phyloP scores from a whole-genome alignment of 2,113 vertebrate genomes.

The Gracilinanus agilis region DNA sequence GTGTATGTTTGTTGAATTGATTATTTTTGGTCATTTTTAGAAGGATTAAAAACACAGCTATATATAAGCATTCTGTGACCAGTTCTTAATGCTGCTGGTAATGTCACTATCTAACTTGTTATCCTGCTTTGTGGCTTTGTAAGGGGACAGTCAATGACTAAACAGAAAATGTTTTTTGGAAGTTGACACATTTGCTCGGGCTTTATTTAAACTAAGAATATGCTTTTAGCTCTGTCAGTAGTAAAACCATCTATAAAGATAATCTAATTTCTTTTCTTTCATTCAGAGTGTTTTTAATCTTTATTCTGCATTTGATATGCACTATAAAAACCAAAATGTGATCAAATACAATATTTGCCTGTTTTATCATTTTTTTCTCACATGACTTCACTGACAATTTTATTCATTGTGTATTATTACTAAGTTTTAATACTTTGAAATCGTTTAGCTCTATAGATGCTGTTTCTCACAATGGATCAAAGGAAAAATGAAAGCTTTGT shows the following conservation, averaged over 20 bases:
- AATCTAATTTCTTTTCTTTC: conserved; percentile 38
- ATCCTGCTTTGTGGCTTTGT: conserved; percentile 24
- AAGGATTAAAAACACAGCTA: not conserved
- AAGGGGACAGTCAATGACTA: conserved; percentile 18
- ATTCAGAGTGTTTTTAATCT: not conserved
- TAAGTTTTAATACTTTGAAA: conserved; percentile 50
- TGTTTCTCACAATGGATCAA: conserved; percentile 85
- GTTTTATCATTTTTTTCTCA: not conserved
- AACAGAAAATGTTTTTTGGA: conserved; percentile 37
- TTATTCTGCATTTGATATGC: not conserved
- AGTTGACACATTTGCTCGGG: not conserved
- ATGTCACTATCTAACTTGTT: not conserved
- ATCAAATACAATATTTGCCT: conserved; percentile 26
- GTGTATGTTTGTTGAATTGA: not conserved
- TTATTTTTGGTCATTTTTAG: not conserved
- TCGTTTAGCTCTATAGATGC: conserved; percentile 74
- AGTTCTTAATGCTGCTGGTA: conserved; percentile 26
- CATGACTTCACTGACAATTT: conserved; percentile 29
- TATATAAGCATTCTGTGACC: not conserved
- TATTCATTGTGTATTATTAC: conserved; percentile 20
- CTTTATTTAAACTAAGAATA: conserved; percentile 24
- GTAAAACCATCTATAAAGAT: conserved; percentile 1
- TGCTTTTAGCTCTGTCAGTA: conserved; percentile 2
- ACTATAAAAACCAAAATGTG: conserved; percentile 26
- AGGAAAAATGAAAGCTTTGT: conserved; percentile 93